phyloP scores from a whole-genome alignment of 2,113 vertebrate species.

The Forbesichthys agassizii region DNA sequence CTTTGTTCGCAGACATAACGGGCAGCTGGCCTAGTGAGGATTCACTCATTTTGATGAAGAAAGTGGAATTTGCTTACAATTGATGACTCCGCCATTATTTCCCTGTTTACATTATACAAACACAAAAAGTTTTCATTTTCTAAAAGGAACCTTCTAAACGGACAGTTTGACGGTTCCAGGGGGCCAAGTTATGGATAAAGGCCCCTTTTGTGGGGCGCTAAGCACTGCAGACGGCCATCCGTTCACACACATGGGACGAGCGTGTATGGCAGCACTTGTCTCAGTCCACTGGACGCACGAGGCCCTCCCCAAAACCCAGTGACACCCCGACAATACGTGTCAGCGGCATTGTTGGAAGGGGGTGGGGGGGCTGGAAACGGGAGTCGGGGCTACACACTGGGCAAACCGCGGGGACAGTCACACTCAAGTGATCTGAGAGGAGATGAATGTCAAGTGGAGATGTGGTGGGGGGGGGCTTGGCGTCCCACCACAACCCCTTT shows the following conservation, averaged over 20 bases:
- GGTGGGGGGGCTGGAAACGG: neutral
- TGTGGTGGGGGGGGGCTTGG: conserved; percentile 47
- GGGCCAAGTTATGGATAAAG: conserved; percentile 35
- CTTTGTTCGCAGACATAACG: too few species aligned
- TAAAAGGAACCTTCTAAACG: conserved; percentile 25
- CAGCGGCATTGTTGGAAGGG: conserved; percentile 6
- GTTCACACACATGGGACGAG: conserved; percentile 32
- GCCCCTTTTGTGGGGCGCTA: conserved; percentile 27
- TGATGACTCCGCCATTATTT: conserved; percentile 9
- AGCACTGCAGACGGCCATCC: conserved; percentile 28
- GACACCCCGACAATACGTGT: conserved; percentile 60
- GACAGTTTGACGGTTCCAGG: conserved; percentile 10
- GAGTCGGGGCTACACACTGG: conserved; percentile 46
- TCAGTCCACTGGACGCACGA: conserved; percentile 53
- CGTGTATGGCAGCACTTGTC: conserved; percentile 52
- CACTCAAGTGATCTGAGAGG: conserved; percentile 64
- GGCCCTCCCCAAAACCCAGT: conserved; percentile 56
- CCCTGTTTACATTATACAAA: conserved; percentile 1
- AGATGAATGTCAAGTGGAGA: conserved; percentile 58
- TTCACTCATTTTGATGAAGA: too few species aligned
- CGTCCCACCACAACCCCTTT: conserved; percentile 40
- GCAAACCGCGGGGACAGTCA: conserved; percentile 48
- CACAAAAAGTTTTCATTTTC: conserved; percentile 19
- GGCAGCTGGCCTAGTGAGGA: too few species aligned
- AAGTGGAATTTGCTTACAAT: too few species aligned